phyloP scores from a whole-genome alignment of 2,113 vertebrate species.

The Sciurus niger region DNA sequence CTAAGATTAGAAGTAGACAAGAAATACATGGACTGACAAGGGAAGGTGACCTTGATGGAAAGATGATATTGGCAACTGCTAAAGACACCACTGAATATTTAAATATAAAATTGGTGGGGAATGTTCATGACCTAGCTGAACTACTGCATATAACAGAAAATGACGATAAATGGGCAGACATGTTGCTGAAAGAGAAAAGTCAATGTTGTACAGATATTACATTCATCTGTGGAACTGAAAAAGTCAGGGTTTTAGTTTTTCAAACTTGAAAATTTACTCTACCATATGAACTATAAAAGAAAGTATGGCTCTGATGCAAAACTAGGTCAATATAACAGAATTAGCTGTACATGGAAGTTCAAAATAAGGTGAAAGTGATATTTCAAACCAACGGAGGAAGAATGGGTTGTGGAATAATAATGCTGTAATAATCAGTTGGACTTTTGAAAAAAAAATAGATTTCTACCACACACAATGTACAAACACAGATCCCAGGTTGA shows the following conservation, averaged over 20 bases:
- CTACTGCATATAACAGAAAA: not conserved
- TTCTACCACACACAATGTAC: not conserved
- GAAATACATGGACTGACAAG: not conserved
- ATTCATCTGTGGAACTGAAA: not conserved
- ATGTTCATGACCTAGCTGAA: not conserved
- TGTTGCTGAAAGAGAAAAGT: not conserved
- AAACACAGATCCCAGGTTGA: not conserved
- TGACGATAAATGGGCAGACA: not conserved
- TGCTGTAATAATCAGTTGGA: not conserved
- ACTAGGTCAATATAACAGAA: not conserved
- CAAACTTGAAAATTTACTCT: not conserved
- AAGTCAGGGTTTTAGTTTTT: not conserved
- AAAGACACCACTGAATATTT: not conserved
- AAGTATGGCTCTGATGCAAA: not conserved
- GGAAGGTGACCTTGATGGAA: not conserved
- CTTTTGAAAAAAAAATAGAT: constrained; percentile 18
- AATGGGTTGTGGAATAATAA: not conserved
- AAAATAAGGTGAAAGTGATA: not conserved
- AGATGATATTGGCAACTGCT: not conserved
- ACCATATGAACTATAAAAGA: not conserved
- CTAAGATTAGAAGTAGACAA: not conserved
- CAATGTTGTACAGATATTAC: not conserved
- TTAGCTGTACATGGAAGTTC: not conserved
- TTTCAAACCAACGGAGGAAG: not conserved
- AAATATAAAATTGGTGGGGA: not conserved